A percentile compares a stretch with the other conserved stretches of the same genome.
These are phyloP conservation scores for Chloroclysta siterata DNA, from an alignment of 2,888 invertebrate species.

Conservation along the genomic window DNA sequence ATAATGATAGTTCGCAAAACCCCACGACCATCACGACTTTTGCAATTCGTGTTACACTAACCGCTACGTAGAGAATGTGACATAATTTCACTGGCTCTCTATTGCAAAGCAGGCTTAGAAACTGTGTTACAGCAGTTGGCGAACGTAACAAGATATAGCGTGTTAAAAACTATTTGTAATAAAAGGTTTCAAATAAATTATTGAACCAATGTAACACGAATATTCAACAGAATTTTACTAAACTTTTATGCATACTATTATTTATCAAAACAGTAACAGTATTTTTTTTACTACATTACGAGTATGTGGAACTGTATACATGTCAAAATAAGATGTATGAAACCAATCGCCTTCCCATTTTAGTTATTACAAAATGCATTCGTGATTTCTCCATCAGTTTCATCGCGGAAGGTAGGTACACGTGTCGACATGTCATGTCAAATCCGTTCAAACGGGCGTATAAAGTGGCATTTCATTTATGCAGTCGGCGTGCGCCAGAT, in stretches of 20 bases:
- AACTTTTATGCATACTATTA: no score
- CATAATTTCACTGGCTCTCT: slow-evolving; percentile 62
- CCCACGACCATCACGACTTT: slow-evolving; percentile 55
- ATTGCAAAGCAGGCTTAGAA: slow-evolving; percentile 52
- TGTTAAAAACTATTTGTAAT: slow-evolving; percentile 30
- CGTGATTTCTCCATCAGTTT: slow-evolving; percentile 37
- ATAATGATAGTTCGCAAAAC: slow-evolving; percentile 51
- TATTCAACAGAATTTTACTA: not conserved
- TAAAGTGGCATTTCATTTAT: slow-evolving; percentile 74
- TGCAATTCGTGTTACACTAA: slow-evolving; percentile 66
- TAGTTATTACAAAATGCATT: slow-evolving; percentile 34
- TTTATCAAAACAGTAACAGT: not conserved
- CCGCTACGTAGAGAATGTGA: slow-evolving; percentile 64
- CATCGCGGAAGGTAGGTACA: slow-evolving; percentile 38
- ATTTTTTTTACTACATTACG: not conserved
- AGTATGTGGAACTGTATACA: not conserved
- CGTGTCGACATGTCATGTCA: slow-evolving; percentile 48
- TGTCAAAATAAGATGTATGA: not conserved
- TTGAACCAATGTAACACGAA: slow-evolving; percentile 1
- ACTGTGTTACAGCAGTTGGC: slow-evolving; percentile 46
- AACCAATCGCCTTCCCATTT: slow-evolving; percentile 27
- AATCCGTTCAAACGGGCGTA: slow-evolving; percentile 62
- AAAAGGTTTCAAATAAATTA: slow-evolving; percentile 9
- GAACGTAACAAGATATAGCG: slow-evolving; percentile 37
- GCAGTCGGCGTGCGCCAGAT: slow-evolving; percentile 80